A percentile compares a stretch with the other conserved stretches of the same genome.
phyloP scores from a whole-genome alignment of 2,113 vertebrate genomes.

The Colinus virginianus region DNA sequence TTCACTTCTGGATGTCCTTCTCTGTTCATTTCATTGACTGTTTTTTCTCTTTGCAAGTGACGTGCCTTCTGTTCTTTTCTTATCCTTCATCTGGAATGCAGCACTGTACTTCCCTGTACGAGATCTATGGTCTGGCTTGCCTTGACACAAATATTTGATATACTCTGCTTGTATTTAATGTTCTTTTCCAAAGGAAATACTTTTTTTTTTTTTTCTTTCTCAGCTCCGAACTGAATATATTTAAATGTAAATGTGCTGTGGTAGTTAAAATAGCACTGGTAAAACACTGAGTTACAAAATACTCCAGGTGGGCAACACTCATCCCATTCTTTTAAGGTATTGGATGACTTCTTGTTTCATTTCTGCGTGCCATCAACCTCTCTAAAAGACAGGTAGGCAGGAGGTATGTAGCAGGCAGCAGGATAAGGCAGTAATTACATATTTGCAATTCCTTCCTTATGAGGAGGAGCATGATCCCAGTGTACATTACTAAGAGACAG shows the following conservation, averaged over 20 bases:
- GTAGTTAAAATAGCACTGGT: neutral
- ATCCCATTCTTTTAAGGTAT: neutral
- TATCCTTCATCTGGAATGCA: conserved; percentile 58
- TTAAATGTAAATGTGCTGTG: conserved; percentile 7
- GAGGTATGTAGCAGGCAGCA: neutral
- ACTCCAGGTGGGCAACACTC: neutral
- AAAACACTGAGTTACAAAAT: neutral
- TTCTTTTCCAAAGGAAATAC: conserved; percentile 26
- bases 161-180: conserved; percentile 24
- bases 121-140: conserved; percentile 34
- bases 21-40: conserved; percentile 11
- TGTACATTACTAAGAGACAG: neutral
- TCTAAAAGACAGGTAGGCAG: conserved; percentile 49
- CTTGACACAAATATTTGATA: conserved; percentile 47
- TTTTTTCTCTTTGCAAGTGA: conserved; percentile 13
- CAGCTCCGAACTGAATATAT: neutral
- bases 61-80: conserved; percentile 8
- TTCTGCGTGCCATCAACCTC: neutral
- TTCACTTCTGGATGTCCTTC: neutral
- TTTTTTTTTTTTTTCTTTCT: conserved; percentile 36
- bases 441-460: conserved; percentile 59
- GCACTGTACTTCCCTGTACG: conserved; percentile 19
- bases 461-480: neutral
- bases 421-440: conserved; percentile 45
- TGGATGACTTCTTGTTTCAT: neutral